phyloP scores from a whole-genome alignment of 2,797 vertebrate species.

The Orientallactaga sibirica region DNA sequence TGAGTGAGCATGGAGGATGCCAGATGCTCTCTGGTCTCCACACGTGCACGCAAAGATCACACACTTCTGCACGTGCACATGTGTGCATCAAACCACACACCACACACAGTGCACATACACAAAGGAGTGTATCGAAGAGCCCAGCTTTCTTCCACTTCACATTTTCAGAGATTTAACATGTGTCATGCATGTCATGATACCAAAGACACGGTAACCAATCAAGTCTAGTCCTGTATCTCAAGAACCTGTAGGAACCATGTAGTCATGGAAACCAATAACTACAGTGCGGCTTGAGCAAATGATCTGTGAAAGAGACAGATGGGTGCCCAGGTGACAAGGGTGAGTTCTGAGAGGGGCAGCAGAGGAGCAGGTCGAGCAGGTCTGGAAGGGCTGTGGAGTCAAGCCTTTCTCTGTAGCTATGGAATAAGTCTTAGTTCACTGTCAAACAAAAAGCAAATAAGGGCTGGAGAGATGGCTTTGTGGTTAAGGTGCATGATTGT shows the following conservation, averaged over 20 bases:
- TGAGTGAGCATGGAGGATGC: too few species aligned
- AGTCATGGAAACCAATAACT: slow-evolving; percentile 57
- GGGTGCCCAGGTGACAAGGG: neutral
- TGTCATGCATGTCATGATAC: neutral
- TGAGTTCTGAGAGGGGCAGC: neutral
- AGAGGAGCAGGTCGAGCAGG: neutral
- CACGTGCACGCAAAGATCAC: too few species aligned
- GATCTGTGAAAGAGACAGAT: neutral
- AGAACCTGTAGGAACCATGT: neutral
- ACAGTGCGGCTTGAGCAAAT: too few species aligned
- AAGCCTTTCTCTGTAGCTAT: slow-evolving; percentile 6
- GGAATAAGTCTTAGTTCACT: neutral
- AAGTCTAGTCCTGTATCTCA: neutral
- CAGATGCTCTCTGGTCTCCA: too few species aligned
- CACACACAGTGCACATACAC: too few species aligned
- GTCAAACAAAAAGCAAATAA: too few species aligned
- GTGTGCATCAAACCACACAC: too few species aligned
- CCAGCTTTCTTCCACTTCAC: neutral
- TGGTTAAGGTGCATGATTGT: too few species aligned
- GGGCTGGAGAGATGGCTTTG: too few species aligned
- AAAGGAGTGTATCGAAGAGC: neutral
- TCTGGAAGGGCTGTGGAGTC: neutral
- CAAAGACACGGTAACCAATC: neutral
- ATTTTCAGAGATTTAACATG: neutral
- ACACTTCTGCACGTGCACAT: too few species aligned